Evolutionary conservation across 2,888 invertebrate genomes (phyloP), one percentile per base, ranked within the genome.

Genomic region (Atherix ibis): DNA sequence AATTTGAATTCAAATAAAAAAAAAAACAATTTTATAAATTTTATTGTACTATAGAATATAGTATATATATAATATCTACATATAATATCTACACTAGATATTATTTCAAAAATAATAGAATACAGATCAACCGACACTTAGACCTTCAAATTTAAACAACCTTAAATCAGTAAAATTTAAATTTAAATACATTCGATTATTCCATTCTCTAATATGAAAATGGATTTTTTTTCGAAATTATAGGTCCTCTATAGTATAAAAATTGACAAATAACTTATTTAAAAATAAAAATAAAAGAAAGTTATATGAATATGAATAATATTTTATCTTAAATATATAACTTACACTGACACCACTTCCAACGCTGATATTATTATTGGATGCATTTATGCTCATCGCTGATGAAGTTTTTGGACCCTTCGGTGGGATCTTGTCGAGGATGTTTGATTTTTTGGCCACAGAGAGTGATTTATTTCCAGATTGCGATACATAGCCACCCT

Each of bases 391-490:
- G 37, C 38, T 44, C 10, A 40, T 28, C 5, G 40, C 26, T 45
- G 43, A 42, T 48, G 51, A 24, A 27, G 31, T 48, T 42, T 51
- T 53, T 19, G 53, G 57, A 24, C 49, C 65, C 62, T 62, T 66
- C 52, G 56, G 65, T 41, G 51, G 63, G 48, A 54, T 73, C 54
- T 78, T 76, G 52, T 82, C 82, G 42, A 91, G 66, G 34, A 88
- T 76, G 64, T 91, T 89, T 32, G 75, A 67, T 58, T 80, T 79
- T 64, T 80, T 83, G 39, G 68, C 65, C 35, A 84, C 76, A 53
- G 79, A 77, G 30, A 88, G 67, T 46, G 77, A 64, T 43, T 60
- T 60, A 36, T 48, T 55, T 36, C 47, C 54, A 32, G 61, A 53
- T 46, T 65, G 64, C 30, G 68, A 65, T 44, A 72, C 71, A 60